These are phyloP conservation scores for Musca domestica DNA, from an alignment of 1,140 invertebrate species.

Conservation along the genomic window DNA sequence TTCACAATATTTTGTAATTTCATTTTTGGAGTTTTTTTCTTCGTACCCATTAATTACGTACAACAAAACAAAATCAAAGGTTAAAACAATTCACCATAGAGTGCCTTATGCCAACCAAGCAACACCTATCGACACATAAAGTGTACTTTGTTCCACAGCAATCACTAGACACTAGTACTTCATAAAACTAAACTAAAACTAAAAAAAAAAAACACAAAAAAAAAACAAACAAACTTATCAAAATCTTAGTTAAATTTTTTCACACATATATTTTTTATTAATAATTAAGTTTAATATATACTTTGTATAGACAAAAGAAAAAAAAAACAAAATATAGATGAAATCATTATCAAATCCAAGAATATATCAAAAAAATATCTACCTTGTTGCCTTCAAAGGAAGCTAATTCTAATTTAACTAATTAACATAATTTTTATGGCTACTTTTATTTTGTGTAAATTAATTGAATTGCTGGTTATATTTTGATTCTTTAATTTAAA, in stretches of 20 bases:
- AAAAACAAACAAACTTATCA: slow-evolving; percentile 1
- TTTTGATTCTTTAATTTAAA: background rate
- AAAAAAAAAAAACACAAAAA: no score
- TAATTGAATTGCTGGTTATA: slow-evolving; percentile 21
- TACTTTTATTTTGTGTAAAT: slow-evolving; percentile 7
- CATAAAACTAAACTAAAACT: background rate
- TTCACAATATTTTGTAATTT: background rate
- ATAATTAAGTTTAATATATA: slow-evolving; percentile 14
- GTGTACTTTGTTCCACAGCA: background rate
- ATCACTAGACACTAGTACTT: background rate
- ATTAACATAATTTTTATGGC: slow-evolving; percentile 13
- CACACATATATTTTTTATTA: slow-evolving; percentile 26
- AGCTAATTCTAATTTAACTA: slow-evolving; percentile 38
- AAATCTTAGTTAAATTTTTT: slow-evolving; percentile 29
- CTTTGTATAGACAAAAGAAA: background rate
- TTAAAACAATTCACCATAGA: background rate
- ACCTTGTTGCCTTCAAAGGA: slow-evolving; percentile 54
- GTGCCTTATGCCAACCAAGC: background rate
- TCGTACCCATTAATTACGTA: background rate
- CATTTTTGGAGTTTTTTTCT: background rate
- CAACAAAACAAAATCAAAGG: background rate
- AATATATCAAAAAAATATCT: slow-evolving; percentile 34
- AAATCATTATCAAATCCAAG: background rate
- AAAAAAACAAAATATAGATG: background rate
- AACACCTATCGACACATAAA: background rate